phyloP scores from a whole-genome alignment of 2,888 invertebrate species.

The Pelosia muscerda region DNA sequence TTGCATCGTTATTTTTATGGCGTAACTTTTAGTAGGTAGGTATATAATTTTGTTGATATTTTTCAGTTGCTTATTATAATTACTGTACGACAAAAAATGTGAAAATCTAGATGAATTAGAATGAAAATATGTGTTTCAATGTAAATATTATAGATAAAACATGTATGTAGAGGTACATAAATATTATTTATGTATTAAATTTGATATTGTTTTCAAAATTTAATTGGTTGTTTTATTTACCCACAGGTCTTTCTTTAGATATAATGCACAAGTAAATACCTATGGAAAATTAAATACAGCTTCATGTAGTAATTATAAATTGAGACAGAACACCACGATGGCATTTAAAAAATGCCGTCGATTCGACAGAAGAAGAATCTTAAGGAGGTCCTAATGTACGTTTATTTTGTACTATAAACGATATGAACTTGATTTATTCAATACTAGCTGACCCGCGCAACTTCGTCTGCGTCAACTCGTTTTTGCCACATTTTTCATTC shows the following conservation, averaged over 20 bases:
- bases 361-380: too few relatives aligned
- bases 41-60: conserved; percentile 74
- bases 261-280: background rate
- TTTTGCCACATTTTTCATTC: too few relatives aligned
- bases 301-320: too few relatives aligned
- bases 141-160: conserved; percentile 84
- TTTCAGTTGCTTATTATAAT: conserved; percentile 77
- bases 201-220: conserved; percentile 87
- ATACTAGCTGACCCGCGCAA: too few relatives aligned
- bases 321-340: too few relatives aligned
- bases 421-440: too few relatives aligned
- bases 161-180: conserved; percentile 86
- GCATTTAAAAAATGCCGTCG: too few relatives aligned
- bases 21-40: conserved; percentile 55
- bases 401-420: too few relatives aligned
- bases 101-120: conserved; percentile 76
- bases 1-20: conserved; percentile 74
- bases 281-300: too few relatives aligned
- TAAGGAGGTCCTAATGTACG: too few relatives aligned
- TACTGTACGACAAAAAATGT: conserved; percentile 73
- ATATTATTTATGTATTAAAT: conserved; percentile 87
- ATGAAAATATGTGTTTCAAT: conserved; percentile 83
- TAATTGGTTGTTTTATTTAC: conserved; percentile 73
- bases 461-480: too few relatives aligned
- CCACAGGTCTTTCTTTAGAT: background rate